Evolutionary conservation across 37 sponge, comb jelly and placozoan genomes (phyloP), one percentile per base, ranked within the genome.

Genomic region (Tethya wilhelma): DNA sequence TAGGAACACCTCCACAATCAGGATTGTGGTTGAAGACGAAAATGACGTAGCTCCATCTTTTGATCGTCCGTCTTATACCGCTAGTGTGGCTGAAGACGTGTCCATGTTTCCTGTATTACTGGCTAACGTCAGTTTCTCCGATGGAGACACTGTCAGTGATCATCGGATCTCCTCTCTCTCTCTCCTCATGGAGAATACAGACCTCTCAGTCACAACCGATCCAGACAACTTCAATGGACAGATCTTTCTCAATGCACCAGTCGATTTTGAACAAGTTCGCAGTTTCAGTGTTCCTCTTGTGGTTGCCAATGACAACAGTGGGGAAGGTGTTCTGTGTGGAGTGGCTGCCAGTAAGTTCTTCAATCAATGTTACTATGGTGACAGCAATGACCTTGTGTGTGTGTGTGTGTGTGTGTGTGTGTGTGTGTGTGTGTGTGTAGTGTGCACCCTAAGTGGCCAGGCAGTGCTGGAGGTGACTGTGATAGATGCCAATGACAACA

Each of bases 401-500:
- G n/a, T n/a, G n/a, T n/a, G n/a, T n/a, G n/a, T n/a, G n/a, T n/a
- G n/a, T n/a, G n/a, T n/a, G n/a, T n/a, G n/a, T n/a, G n/a, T n/a
- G n/a, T 19, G 9, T 49, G 14, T 49, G 9, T 49, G 14, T 68
- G 19, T 30, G 34, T 8, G 38, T 29, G 38, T 37, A 86, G 79
- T 31, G 17, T 86, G 86, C 59, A 43, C 25, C 22, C 45, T 86
- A 0, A 59, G 44, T 32, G 44, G 56, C 17, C 43, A 34, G 9
- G 55, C 70, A 22, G 41, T 36, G 9, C 29, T 81, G 2, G 59
- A 67, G 25, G 49, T 87, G 7, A 41, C 36, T 26, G 53, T 87
- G 25, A 37, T 34, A 17, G 88, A 87, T 80, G 76, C 37, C 12
- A 87, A 87, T 76, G 88, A 87, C 43, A 80, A 87, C 71, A 3